These are phyloP conservation scores for Sicus ferrugineus DNA, from an alignment of 2,888 invertebrate species.

Conservation along the genomic window DNA sequence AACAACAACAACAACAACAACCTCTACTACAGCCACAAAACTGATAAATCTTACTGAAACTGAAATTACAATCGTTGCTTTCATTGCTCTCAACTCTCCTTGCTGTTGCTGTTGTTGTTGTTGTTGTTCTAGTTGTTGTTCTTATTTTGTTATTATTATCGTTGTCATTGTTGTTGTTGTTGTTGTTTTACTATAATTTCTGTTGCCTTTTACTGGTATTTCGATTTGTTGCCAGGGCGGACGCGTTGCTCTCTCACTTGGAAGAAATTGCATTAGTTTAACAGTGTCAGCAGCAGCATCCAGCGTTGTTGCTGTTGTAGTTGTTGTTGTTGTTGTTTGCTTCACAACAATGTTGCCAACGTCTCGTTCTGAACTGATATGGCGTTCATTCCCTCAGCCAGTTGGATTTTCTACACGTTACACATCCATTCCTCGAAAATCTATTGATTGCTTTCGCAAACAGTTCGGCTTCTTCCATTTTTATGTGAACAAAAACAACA, in stretches of 20 bases:
- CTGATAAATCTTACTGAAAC: neutral
- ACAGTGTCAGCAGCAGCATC: neutral
- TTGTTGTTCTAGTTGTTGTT: neutral
- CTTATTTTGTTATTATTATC: neutral
- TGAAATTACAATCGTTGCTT: neutral
- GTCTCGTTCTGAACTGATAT: too few species aligned
- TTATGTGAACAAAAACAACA: too few species aligned
- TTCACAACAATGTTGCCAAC: neutral
- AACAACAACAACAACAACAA: neutral
- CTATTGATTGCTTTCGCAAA: too few species aligned
- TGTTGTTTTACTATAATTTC: neutral
- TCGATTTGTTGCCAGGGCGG: neutral
- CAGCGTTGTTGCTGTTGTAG: neutral
- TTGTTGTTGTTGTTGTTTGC: too few species aligned
- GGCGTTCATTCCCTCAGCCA: too few species aligned
- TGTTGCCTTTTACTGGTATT: neutral
- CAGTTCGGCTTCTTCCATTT: too few species aligned
- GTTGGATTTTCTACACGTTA: too few species aligned
- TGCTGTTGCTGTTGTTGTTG: neutral
- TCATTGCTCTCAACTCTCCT: neutral
- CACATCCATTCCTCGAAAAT: too few species aligned
- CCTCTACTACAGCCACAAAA: neutral
- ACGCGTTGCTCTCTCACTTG: conserved; percentile 8
- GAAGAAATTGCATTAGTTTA: conserved; percentile 19
- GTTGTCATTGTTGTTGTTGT: neutral